Evolutionary conservation across 2,888 invertebrate species (phyloP), one percentile per base, ranked within the genome.

Genomic region (Crepidodera aurea): DNA sequence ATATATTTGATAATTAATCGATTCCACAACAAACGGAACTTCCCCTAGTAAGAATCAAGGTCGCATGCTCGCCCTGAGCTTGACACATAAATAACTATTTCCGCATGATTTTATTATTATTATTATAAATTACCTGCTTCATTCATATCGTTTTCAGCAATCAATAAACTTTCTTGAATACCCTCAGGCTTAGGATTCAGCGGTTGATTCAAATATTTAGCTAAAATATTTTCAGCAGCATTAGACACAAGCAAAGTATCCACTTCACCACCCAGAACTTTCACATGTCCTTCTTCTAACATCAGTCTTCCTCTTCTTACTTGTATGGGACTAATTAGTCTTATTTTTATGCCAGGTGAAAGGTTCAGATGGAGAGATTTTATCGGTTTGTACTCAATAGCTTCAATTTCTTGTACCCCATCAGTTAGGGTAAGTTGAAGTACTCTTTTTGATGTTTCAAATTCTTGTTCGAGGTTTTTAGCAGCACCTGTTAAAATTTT

Each of bases 251-350:
- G 76, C 19, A 90, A 78, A 54, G 84, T 85, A 46, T 90, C 88
- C 0, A 91, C 89, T 78, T 91, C 90, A 0, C 93, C 93, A 0
- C 92, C 92, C 0, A 92, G 76, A 59, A 90, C 78, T 65, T 85
- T 83, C 3, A 91, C 75, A 50, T 86, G 82, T 44, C 79, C 79
- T 57, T 85, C 86, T 61, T 88, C 85, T 62, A 93, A 79, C 70
- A 92, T 81, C 34, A 93, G 74, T 61, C 89, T 83, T 0, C 92
- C 92, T 62, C 86, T 82, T 32, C 91, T 84, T 73, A 91, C 89
- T 61, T 84, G 83, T n/a, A 92, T 80, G 6, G 89, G 89, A 0
- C 92, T 91, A 79, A 84, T 86, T 10, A 92, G 81, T 67, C 88
- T 81, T 16, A 89, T 72, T 83, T 91, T 88, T 59, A 83, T 83